Evolutionary conservation across 2,888 invertebrate genomes (phyloP).

Genomic region (Heliconius aoede): DNA sequence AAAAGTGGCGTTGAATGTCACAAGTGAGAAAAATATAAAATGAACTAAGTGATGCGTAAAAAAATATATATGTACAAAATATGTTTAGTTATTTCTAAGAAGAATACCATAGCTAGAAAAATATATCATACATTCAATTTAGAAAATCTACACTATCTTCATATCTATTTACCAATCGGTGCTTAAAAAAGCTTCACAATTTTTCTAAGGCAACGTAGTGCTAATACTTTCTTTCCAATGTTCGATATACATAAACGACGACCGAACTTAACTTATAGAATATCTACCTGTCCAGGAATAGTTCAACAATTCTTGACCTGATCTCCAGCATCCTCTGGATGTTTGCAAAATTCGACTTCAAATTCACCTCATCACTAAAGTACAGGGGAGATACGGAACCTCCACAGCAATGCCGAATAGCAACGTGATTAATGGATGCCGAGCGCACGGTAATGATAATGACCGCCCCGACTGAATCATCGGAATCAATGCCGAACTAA

Average conservation of each 20-base stretch:
- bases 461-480: conserved; percentile 75
- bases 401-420: conserved; percentile 69
- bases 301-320: background rate
- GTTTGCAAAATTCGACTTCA: conserved; percentile 24
- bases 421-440: conserved; percentile 82
- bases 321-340: conserved; percentile 10
- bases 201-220: too few species aligned
- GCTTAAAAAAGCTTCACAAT: too few species aligned
- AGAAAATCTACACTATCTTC: background rate
- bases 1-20: background rate
- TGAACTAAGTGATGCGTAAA: background rate
- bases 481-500: conserved; percentile 68
- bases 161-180: too few species aligned
- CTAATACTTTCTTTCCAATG: too few species aligned
- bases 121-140: background rate
- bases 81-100: background rate
- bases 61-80: background rate
- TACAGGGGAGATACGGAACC: conserved; percentile 55
- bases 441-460: conserved; percentile 76
- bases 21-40: background rate
- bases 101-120: background rate
- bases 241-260: too few species aligned
- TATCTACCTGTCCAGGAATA: background rate
- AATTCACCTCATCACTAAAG: conserved; percentile 49
- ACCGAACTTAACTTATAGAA: background rate